A percentile compares a stretch with the other conserved stretches of the same genome.
Conservation (phyloP, 2,888 invertebrate genomes). For the Corythucha ciliata region DNA sequence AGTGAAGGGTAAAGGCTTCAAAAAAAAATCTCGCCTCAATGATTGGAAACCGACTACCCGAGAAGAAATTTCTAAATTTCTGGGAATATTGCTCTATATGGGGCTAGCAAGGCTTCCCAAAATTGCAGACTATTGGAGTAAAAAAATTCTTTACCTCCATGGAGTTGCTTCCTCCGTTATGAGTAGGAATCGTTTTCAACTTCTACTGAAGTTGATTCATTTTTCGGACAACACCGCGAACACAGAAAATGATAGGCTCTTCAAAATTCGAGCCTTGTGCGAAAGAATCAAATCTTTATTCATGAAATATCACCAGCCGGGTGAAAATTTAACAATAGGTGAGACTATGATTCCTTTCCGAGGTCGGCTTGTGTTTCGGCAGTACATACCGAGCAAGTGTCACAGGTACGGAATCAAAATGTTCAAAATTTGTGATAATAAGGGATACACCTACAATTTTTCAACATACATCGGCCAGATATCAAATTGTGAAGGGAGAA, state of each 20-base stretch:
- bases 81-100: conserved; percentile 37
- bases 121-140: conserved; percentile 37
- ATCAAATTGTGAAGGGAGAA: background rate
- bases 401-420: conserved; percentile 39
- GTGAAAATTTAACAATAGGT: conserved; percentile 36
- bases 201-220: conserved; percentile 7
- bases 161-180: background rate
- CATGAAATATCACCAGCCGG: conserved; percentile 23
- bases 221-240: conserved; percentile 7
- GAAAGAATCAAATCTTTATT: conserved; percentile 2
- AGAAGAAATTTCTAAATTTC: conserved; percentile 35
- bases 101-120: conserved; percentile 36
- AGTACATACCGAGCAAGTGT: conserved; percentile 36
- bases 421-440: conserved; percentile 35
- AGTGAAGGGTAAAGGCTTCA: background rate
- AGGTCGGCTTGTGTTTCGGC: conserved; percentile 35
- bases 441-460: conserved; percentile 38
- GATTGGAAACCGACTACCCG: conserved; percentile 34
- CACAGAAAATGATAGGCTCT: conserved; percentile 3
- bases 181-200: conserved; percentile 8
- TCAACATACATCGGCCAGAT: conserved; percentile 37
- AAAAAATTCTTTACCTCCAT: conserved; percentile 27
- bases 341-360: conserved; percentile 38
- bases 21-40: conserved; percentile 1
- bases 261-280: background rate